Base-by-base conservation (phyloP, 1,140 invertebrate genomes). In the Sycobia sp. region DNA sequence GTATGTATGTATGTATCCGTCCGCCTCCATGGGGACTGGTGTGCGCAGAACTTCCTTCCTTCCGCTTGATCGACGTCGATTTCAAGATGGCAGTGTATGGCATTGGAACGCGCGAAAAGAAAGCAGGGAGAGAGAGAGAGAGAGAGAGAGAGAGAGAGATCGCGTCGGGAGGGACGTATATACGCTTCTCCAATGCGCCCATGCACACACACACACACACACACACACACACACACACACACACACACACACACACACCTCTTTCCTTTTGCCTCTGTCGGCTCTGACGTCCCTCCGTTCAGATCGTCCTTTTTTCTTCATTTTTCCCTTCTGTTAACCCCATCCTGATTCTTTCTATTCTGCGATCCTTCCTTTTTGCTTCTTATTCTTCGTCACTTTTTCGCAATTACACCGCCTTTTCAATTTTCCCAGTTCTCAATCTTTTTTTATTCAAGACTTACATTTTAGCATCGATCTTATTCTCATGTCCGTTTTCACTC, bases 71-170 rank as follows among this genome's bases (percentile, higher is more conserved):
- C 76, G 70, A 76, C 73, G 71, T 72, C 70, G 72, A 73, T 73
- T 77, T 70, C 75, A 78, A 77, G 75, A 80, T 79, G 77, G 77
- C 73, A 73, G 53, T 13, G 25, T n/a, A n/a, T n/a, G n/a, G n/a
- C n/a, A 8, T 18, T 32, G 13, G 20, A 23, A 9, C 10, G 41
- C 4, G 8, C 2, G 41, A 39, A 1, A 2, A 2, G 20, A 18
- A 41, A 18, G 3, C 8, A 41, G 23, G 27, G 36, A 27, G 53
- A 55, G 39, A 39, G 51, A 39, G 51, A 54, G 34, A 54, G 29
- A 36, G 49, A 51, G 29, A 53, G 34, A 36, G 50, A 38, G 14
- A 25, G 41, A 56, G 20, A 44, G 29, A 27, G 11, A 20, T 10
- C 9, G 23, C 3, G 22, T 22, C 36, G 27, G 29, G 43, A 41